phyloP scores from a whole-genome alignment of 2,797 vertebrate species.

The Sebastes reedi region DNA sequence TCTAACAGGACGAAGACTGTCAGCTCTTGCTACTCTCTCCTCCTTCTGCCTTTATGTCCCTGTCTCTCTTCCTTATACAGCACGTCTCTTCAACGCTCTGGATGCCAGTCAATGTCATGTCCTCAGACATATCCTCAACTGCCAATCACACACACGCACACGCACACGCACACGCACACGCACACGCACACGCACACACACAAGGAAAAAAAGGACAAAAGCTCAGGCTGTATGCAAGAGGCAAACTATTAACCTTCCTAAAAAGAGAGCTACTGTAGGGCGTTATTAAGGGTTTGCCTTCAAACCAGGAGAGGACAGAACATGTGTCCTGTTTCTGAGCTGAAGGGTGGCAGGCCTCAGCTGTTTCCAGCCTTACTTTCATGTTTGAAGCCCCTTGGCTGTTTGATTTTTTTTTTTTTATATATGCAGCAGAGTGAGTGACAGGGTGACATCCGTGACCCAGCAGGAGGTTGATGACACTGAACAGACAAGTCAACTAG shows the following conservation, averaged over 20 bases:
- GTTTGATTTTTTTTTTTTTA: background rate
- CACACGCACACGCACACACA: background rate
- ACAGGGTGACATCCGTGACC: slow-evolving; percentile 45
- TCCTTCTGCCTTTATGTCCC: background rate
- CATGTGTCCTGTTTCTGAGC: slow-evolving; percentile 28
- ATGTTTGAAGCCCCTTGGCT: slow-evolving; percentile 8
- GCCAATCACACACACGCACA: slow-evolving; percentile 17
- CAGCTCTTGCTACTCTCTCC: slow-evolving; percentile 1
- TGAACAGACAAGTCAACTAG: slow-evolving; percentile 14
- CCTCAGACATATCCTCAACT: slow-evolving; percentile 20
- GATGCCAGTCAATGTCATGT: slow-evolving; percentile 20
- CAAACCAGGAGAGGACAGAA: background rate
- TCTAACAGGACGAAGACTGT: background rate
- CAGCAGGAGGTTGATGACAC: slow-evolving; percentile 24
- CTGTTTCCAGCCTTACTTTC: slow-evolving; percentile 15
- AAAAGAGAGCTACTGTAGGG: background rate
- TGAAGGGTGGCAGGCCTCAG: slow-evolving; percentile 20
- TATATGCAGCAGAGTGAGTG: slow-evolving; percentile 18
- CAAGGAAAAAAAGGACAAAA: background rate
- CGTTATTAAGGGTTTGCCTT: slow-evolving; percentile 4
- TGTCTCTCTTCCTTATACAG: slow-evolving; percentile 1
- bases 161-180: background rate
- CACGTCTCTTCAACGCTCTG: background rate
- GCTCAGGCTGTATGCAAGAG: slow-evolving; percentile 29
- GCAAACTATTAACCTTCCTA: slow-evolving; percentile 27